Conservation (phyloP, 1,140 invertebrate species). For the Drosophila gunungcola region DNA sequence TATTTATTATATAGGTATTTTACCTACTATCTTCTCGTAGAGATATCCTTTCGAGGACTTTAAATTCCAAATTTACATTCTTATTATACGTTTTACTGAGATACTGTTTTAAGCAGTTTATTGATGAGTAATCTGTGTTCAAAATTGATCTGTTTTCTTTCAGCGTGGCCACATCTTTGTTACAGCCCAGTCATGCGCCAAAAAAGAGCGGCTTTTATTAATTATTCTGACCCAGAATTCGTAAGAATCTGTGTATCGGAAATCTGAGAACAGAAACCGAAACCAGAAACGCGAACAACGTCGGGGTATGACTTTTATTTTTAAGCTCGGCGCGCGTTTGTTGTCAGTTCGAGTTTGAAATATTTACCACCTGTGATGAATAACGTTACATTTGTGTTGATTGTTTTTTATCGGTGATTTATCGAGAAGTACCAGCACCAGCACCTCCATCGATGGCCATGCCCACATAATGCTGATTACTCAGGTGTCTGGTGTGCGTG, state of each 20-base stretch:
- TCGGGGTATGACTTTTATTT: slow-evolving; percentile 18
- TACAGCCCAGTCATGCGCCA: slow-evolving; percentile 69
- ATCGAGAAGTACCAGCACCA: slow-evolving; percentile 64
- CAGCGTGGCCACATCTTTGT: slow-evolving; percentile 15
- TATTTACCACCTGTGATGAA: slow-evolving; percentile 83
- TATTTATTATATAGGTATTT: neutral
- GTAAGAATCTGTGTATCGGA: slow-evolving; percentile 43
- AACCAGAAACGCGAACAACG: slow-evolving; percentile 27
- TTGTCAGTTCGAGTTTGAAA: slow-evolving; percentile 70
- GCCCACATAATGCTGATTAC: slow-evolving; percentile 79
- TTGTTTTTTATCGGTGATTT: slow-evolving; percentile 74
- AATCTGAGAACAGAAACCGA: slow-evolving; percentile 40
- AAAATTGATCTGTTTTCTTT: slow-evolving; percentile 24
- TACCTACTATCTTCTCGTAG: no score
- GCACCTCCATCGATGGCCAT: slow-evolving; percentile 52
- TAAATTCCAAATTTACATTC: no score
- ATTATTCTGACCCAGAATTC: slow-evolving; percentile 80
- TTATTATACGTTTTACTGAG: no score
- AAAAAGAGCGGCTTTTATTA: slow-evolving; percentile 69
- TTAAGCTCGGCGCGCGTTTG: slow-evolving; percentile 68
- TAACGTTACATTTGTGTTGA: slow-evolving; percentile 78
- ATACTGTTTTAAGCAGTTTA: neutral
- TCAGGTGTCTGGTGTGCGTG: slow-evolving; percentile 69
- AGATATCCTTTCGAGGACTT: no score
- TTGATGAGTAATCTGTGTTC: slow-evolving; percentile 2